These are phyloP conservation scores for Sphinx pinastri DNA, from an alignment of 2,888 invertebrate species.

Conservation along the genomic window DNA sequence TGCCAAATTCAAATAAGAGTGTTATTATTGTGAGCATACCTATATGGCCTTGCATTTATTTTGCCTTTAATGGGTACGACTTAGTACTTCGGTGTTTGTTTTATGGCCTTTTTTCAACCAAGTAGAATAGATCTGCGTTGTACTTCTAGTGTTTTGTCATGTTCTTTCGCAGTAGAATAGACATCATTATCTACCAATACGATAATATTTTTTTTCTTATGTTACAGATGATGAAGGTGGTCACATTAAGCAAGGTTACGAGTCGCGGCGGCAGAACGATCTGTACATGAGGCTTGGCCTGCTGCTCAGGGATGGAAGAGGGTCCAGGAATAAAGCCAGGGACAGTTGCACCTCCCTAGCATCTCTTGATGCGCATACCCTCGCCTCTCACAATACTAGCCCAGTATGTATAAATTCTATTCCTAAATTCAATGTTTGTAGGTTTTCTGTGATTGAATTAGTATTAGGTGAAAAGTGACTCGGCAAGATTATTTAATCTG, in stretches of 20 bases:
- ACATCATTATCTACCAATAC: background rate
- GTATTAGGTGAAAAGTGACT: too few relatives aligned
- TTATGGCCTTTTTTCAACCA: too few relatives aligned
- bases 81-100: too few relatives aligned
- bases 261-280: slow-evolving; percentile 86
- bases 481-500: too few relatives aligned
- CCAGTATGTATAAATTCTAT: slow-evolving; percentile 77
- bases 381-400: slow-evolving; percentile 92
- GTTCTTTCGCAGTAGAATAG: too few relatives aligned
- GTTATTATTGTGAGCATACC: too few relatives aligned
- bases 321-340: slow-evolving; percentile 74
- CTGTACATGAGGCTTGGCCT: slow-evolving; percentile 92
- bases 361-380: slow-evolving; percentile 86
- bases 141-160: too few relatives aligned
- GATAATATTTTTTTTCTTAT: background rate
- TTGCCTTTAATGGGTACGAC: too few relatives aligned
- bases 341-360: slow-evolving; percentile 83
- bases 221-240: slow-evolving; percentile 88
- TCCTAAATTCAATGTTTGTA: background rate
- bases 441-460: too few relatives aligned
- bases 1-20: too few relatives aligned
- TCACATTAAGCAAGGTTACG: slow-evolving; percentile 85
- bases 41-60: too few relatives aligned
- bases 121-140: too few relatives aligned
- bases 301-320: slow-evolving; percentile 88